Percentiles rank a stretch among this genome's conserved stretches.
phyloP scores from a whole-genome alignment of 2,888 invertebrate species.

The Caenorhabditis sp. region DNA sequence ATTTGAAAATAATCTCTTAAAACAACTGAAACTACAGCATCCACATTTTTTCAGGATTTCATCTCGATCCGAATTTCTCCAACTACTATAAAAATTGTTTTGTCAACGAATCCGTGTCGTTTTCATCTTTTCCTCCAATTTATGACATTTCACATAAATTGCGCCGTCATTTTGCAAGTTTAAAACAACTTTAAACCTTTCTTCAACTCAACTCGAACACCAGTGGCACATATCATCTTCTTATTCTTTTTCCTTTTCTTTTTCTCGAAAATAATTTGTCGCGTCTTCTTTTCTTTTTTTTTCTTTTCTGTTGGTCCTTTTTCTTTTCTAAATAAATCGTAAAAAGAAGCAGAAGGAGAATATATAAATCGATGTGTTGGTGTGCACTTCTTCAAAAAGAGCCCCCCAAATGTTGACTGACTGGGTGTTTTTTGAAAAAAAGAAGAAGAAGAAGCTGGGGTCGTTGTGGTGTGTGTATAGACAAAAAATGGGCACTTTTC shows the following conservation, averaged over 20 bases:
- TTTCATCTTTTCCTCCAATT: too few species aligned
- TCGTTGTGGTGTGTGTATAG: too few species aligned
- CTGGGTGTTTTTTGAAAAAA: neutral
- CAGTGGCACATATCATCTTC: neutral
- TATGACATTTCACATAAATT: too few species aligned
- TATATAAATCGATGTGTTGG: neutral
- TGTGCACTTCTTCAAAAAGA: neutral
- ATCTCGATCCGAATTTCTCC: too few species aligned
- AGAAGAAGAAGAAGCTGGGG: neutral
- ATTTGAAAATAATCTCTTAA: too few species aligned
- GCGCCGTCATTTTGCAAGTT: too few species aligned
- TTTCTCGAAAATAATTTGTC: conserved; percentile 8
- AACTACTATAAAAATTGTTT: too few species aligned
- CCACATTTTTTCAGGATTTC: too few species aligned
- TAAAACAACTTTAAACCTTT: neutral
- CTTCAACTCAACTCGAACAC: neutral
- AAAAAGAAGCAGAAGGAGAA: neutral
- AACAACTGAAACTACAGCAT: too few species aligned
- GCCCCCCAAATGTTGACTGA: neutral
- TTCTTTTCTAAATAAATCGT: conserved; percentile 4
- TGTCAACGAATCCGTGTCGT: too few species aligned
- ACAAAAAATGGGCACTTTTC: too few species aligned
- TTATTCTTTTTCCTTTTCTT: neutral
- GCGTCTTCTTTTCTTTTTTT: neutral
- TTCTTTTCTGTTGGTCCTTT: conserved; percentile 1